Conservation (phyloP, 1,140 invertebrate genomes). For the silkworm (Bombyx mori) region ASM3026992v2 NC_085113.1:508001-508500, state of each 20-base stretch:
- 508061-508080: too few relatives aligned
- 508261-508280: constrained; percentile 6
- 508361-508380: constrained; percentile 54
- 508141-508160: too few relatives aligned
- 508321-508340: constrained; percentile 36
- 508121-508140: too few relatives aligned
- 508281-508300: constrained; percentile 37
- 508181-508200: constrained; percentile 57
- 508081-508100: too few relatives aligned
- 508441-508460: too few relatives aligned
- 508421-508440: constrained; percentile 3
- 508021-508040: too few relatives aligned
- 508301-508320: constrained; percentile 13
- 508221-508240: constrained; percentile 19
- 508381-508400: constrained; percentile 38
- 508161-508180: constrained; percentile 15
- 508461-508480: too few relatives aligned
- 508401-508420: constrained; percentile 16
- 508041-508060: too few relatives aligned
- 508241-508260: constrained; percentile 1
- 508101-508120: too few relatives aligned
- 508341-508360: constrained; percentile 49
- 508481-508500: not conserved
- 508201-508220: constrained; percentile 30
- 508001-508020: too few relatives aligned